Evolutionary conservation across 2,113 vertebrate genomes (phyloP), one percentile per base, ranked within the genome.

Genomic region (Microtus pennsylvanicus): DNA sequence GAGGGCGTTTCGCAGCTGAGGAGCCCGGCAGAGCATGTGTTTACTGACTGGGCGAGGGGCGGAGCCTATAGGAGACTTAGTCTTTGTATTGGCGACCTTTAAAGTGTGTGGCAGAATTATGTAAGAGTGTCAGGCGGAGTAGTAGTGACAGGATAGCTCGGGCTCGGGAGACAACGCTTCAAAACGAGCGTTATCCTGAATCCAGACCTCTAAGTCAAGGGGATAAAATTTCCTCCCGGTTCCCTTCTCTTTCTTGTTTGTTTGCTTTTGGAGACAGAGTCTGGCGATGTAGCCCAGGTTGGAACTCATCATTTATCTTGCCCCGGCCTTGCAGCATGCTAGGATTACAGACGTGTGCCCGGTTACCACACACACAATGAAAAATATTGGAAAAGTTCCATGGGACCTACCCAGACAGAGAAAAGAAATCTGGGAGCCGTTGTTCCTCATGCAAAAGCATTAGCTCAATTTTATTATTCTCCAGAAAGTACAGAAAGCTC

Each of bases 351-450:
- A 26, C 1, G 22, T 75, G 69, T 11, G 38, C 45, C 33, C 26
- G 38, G 26, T 65, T 65, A 65, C 26, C 61, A 52, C n/a, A 70
- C 16, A 80, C 47, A 47, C 52, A 38, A 19, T 35, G 93, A 93
- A 82, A 47, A 58, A 92, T 94, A 93, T 35, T 95, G 93, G 76
- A 94, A 94, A 96, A 95, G 42, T 91, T 93, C 61, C 93, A 61
- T 80, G 94, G 97, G 86, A 85, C 7, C 82, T 55, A 76, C 28
- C 2, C 69, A 93, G 17, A 42, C 38, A 94, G 52, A 61, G 38
- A 94, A 47, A 89, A 87, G 58, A 52, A 70, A 67, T 70, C 88
- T 87, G 80, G 38, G 95, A 95, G 76, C 28, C 38, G 52, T 86
- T 88, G n/a, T 90, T 90, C 11, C 50, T 93, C 61, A 61, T 4